phyloP scores from a whole-genome alignment of 2,797 vertebrate genomes.

The Mormyrus proboscirostris region DNA sequence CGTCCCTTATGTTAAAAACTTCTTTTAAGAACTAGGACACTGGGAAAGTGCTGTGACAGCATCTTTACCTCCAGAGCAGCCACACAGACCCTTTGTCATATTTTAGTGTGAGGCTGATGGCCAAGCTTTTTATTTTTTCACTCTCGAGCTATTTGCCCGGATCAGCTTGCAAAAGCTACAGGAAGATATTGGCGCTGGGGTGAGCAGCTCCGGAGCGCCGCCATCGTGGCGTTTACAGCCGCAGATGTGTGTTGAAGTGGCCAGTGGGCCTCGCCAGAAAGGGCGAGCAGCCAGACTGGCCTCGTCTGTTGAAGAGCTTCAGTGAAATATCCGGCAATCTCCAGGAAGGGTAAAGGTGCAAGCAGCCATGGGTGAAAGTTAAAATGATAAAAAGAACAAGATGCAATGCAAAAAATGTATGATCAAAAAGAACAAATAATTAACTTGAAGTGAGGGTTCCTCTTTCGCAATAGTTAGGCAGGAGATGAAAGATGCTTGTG shows the following conservation, averaged over 20 bases:
- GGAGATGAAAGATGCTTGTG: background rate
- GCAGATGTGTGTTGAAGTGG: background rate
- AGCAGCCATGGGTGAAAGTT: background rate
- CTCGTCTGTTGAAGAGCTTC: background rate
- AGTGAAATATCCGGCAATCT: background rate
- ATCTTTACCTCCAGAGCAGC: background rate
- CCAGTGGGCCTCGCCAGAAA: background rate
- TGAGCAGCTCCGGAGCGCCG: background rate
- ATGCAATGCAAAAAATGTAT: background rate
- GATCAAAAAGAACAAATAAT: background rate
- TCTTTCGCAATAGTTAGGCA: background rate
- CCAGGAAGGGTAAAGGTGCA: background rate
- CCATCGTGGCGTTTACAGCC: background rate
- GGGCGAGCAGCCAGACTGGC: background rate
- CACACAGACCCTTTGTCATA: background rate
- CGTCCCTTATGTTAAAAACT: background rate
- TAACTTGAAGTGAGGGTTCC: background rate
- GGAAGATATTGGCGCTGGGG: background rate
- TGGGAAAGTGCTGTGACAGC: background rate
- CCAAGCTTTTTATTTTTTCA: background rate
- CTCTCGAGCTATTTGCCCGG: background rate
- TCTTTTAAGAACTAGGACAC: background rate
- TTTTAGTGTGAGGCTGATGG: background rate
- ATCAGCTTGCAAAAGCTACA: background rate
- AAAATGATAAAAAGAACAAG: background rate